Evolutionary conservation across 2,113 vertebrate species (phyloP), one percentile per base, ranked within the genome.

Genomic region (Macrotus californicus): DNA sequence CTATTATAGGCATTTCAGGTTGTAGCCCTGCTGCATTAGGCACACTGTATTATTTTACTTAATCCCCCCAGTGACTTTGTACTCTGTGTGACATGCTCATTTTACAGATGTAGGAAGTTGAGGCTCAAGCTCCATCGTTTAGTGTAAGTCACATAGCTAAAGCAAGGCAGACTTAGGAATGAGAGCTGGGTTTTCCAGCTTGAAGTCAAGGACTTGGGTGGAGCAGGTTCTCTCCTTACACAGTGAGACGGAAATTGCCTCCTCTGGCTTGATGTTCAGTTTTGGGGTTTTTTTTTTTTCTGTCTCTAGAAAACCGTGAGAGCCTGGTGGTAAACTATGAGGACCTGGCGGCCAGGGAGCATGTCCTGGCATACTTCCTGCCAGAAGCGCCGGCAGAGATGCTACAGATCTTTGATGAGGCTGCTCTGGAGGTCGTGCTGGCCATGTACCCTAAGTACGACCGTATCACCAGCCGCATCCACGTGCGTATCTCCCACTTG

Each of bases 381-480:
- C 99, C 99, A 0, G 99, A 99, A 97, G 99, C 99, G 1, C 99
- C 99, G 0, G 98, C 99, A 0, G 99, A 99, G 98, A 99, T 99
- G 99, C 96, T 99, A 41, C 99, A 99, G 98, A 99, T 99, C 92
- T 99, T 99, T 2, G 99, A 99, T 5, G 99, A 99, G 97, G 99
- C 99, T 0, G 99, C 99, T 21, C 99, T 99, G 96, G 99, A 99
- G 72, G 99, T 99, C 24, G 99, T 99, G 54, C 94, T 99, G 94
- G 99, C 99, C 95, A 99, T 99, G 99, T 99, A 99, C 97, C 99
- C 99, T 29, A 99, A 99, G 95, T 99, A 99, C 0, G 98, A 99
- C 91, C 99, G 99, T 7, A 99, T 99, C 22, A 98, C 99, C 89
- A 99, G 98, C 43, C 99, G 99, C 96, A 99, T 99, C 97, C 99